Conservation (phyloP, 2,888 invertebrate species). For the Notodonta ziczac region DNA sequence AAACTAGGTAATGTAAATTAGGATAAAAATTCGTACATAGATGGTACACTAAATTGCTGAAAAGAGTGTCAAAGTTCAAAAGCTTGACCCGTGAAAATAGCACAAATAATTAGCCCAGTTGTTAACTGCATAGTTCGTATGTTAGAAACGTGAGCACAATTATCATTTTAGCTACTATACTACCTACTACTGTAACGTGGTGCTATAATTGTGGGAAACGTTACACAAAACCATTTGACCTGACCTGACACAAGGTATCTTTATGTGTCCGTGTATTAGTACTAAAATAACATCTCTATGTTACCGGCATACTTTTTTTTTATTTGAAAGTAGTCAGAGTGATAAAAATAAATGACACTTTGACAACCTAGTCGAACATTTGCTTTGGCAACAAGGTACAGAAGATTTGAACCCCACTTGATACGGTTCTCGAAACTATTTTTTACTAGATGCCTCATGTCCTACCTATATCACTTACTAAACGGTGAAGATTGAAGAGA, state of each 20-base stretch:
- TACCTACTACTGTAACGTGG: neutral
- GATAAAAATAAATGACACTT: no score
- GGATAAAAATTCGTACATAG: neutral
- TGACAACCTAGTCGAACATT: no score
- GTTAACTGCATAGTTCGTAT: slow-evolving; percentile 1
- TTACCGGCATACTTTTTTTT: neutral
- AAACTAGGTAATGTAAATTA: neutral
- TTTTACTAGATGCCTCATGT: no score
- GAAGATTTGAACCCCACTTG: no score
- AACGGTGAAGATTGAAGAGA: no score
- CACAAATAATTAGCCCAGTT: neutral
- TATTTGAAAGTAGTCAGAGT: neutral
- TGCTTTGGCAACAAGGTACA: no score
- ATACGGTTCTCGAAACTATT: no score
- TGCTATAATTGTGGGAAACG: slow-evolving; percentile 3
- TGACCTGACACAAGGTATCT: slow-evolving; percentile 1
- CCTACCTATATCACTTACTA: no score
- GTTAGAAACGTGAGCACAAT: slow-evolving; percentile 2
- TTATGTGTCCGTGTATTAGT: neutral
- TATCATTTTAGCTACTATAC: neutral
- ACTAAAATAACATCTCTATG: neutral
- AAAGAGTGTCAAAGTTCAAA: slow-evolving; percentile 4
- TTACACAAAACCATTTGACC: neutral
- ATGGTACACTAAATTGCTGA: slow-evolving; percentile 1
- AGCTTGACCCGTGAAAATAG: neutral